A percentile compares a stretch with the other conserved stretches of the same genome.
Evolutionary conservation across 2,113 vertebrate genomes (phyloP).

Genomic region (Herpetotheres cachinnans): DNA sequence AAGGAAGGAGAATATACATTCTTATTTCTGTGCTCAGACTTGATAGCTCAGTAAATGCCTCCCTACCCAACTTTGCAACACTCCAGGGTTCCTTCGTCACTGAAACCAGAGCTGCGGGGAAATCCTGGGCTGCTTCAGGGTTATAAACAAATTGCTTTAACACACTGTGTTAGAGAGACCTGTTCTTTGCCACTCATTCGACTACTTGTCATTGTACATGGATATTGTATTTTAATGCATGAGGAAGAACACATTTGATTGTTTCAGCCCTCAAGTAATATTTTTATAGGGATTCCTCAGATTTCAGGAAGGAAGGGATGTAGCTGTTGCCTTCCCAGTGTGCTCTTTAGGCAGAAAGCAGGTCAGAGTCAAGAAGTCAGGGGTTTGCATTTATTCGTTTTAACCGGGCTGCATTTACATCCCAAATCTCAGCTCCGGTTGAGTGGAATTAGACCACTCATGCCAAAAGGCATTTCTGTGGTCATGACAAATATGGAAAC

Average conservation of each 20-base stretch:
- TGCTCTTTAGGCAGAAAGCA: background rate
- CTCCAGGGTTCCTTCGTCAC: background rate
- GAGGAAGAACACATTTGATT: background rate
- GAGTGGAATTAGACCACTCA: background rate
- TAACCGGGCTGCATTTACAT: background rate
- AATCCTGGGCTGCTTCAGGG: background rate
- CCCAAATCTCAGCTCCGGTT: background rate
- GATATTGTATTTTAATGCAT: background rate
- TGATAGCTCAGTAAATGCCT: background rate
- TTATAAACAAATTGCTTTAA: background rate
- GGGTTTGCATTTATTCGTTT: background rate
- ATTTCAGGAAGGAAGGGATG: background rate
- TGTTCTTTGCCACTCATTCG: background rate
- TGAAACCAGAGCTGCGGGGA: background rate
- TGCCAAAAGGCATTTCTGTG: background rate
- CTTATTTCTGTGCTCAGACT: background rate
- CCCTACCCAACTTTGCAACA: background rate
- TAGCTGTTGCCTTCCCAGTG: background rate
- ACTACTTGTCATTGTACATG: background rate
- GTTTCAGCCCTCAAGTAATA: background rate
- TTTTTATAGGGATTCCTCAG: background rate
- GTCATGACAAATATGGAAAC: background rate
- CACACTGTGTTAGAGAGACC: background rate
- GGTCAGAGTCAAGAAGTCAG: background rate
- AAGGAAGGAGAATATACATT: background rate